Percentiles rank a stretch among this genome's conserved stretches.
Evolutionary conservation across 2,797 vertebrate species (phyloP).

Genomic region (Cuniculus paca): DNA sequence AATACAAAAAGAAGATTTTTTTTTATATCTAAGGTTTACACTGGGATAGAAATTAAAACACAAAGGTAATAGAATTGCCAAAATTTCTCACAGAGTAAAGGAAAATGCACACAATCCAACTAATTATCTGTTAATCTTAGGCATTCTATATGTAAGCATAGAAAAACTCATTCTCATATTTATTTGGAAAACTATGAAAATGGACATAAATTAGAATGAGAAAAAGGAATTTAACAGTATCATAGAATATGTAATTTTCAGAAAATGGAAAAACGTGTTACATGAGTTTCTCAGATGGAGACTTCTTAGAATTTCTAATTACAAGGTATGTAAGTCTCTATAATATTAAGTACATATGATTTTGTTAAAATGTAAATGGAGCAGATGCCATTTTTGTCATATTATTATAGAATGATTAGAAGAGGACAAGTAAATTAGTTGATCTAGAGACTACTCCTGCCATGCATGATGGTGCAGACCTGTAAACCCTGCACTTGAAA

Average conservation of each 20-base stretch:
- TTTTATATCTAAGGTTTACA: conserved; percentile 13
- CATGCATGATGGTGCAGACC: background rate
- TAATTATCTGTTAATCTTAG: conserved; percentile 6
- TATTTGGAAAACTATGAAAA: conserved; percentile 61
- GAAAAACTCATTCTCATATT: background rate
- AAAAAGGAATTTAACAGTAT: conserved; percentile 56
- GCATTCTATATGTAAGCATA: background rate
- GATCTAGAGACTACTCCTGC: conserved; percentile 65
- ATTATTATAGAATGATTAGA: conserved; percentile 65
- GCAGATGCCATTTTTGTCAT: conserved; percentile 51
- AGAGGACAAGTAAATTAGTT: conserved; percentile 64
- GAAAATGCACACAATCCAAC: background rate
- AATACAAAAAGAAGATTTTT: background rate
- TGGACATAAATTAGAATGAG: conserved; percentile 27
- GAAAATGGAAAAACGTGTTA: conserved; percentile 54
- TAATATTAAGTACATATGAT: conserved; percentile 63
- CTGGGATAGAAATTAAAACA: conserved; percentile 37
- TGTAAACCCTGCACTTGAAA: background rate
- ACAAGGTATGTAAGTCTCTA: conserved; percentile 28
- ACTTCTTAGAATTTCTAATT: conserved; percentile 63
- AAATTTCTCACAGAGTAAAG: background rate
- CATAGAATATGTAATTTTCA: conserved; percentile 45
- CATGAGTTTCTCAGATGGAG: conserved; percentile 63
- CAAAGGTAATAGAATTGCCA: background rate
- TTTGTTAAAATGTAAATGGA: conserved; percentile 66